phyloP scores from a whole-genome alignment of 2,113 vertebrate species.

The Sardina pilchardus region DNA sequence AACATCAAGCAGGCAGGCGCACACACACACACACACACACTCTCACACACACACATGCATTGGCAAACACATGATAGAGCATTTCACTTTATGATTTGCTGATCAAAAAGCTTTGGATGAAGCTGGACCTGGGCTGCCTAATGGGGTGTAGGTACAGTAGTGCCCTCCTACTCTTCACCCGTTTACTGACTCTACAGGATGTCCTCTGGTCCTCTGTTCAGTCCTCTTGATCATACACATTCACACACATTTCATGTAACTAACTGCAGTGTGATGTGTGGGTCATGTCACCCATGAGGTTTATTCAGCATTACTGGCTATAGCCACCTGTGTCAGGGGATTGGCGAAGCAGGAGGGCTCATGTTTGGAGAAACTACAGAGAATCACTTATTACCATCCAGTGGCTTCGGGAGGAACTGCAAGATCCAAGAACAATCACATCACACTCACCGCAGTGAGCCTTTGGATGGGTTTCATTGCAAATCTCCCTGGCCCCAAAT shows the following conservation, averaged over 20 bases:
- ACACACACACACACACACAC: no score
- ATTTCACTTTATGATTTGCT: background rate
- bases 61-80: background rate
- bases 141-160: background rate
- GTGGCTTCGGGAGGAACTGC: constrained; percentile 51
- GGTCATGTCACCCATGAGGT: background rate
- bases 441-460: constrained; percentile 13
- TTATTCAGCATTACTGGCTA: background rate
- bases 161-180: background rate
- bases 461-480: background rate
- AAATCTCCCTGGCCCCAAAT: background rate
- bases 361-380: constrained; percentile 18
- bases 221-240: no score
- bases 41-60: background rate
- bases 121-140: background rate
- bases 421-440: constrained; percentile 5
- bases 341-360: background rate
- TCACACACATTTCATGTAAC: no score
- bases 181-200: background rate
- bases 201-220: background rate
- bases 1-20: background rate
- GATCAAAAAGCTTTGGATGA: background rate
- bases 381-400: constrained; percentile 60
- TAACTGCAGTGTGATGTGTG: background rate
- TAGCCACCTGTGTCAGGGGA: background rate